Percentiles rank a stretch among this genome's conserved stretches.
These are phyloP conservation scores for Vidua macroura DNA, from an alignment of 2,113 vertebrate genomes.

Conservation along the genomic window DNA sequence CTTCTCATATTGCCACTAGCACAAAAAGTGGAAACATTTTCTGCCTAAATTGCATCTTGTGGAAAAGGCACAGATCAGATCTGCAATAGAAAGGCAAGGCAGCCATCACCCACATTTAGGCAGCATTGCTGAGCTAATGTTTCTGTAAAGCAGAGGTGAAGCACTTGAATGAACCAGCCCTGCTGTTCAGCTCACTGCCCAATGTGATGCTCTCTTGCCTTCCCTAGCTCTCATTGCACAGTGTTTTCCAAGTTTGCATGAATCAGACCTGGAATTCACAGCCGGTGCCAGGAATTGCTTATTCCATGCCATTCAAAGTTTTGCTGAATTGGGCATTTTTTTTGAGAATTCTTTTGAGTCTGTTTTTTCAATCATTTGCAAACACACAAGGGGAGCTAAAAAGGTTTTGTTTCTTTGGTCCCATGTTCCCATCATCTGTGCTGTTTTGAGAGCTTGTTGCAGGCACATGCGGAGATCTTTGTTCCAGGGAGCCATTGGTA, in stretches of 20 bases:
- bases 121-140: not conserved
- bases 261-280: constrained; percentile 16
- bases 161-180: rapidly evolving
- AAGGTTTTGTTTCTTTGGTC: not conserved
- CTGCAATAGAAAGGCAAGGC: not conserved
- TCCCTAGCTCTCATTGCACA: not conserved
- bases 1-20: not conserved
- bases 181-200: not conserved
- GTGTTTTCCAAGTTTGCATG: not conserved
- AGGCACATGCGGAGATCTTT: not conserved
- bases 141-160: not conserved
- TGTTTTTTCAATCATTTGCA: not conserved
- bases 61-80: not conserved
- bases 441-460: not conserved
- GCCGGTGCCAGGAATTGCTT: not conserved
- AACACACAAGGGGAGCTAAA: not conserved
- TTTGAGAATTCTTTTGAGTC: not conserved
- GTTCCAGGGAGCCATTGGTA: not conserved
- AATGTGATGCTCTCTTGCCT: not conserved
- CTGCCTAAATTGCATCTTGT: not conserved
- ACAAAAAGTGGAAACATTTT: not conserved
- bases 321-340: not conserved
- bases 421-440: not conserved
- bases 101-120: not conserved
- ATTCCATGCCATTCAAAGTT: not conserved